Base-by-base conservation (phyloP, 2,888 invertebrate genomes). In the Omphaloscelis lunosa region DNA sequence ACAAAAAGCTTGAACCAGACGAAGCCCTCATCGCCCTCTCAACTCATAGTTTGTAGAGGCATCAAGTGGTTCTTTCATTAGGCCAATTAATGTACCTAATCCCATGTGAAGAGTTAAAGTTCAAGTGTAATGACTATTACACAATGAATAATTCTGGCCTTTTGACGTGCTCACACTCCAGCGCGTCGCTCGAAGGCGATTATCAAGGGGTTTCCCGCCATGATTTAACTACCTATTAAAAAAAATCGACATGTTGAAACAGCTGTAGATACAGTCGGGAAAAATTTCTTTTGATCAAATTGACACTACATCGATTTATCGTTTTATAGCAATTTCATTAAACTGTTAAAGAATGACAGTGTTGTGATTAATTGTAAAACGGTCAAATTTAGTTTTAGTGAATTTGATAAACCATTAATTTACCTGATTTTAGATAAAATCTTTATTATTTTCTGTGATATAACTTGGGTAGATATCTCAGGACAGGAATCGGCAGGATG, bases 31-130 rank as follows among this genome's bases (percentile, higher is more conserved):
- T 73, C 77, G 61, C 72, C 70, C 85, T 73, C 82, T 87, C 75
- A 58, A 59, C 67, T 70, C 41, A 58, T 79, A 82, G 73, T 71
- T 84, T 69, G 68, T 59, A 80, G 71, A 75, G 75, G 58, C 63
- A 69, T 85, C 75, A 72, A 86, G 85, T 85, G 75, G 79, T 61
- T 63, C 73, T 59, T 86, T 82, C 77, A 87, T 86, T 79, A 86
- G 62, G 45, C 59, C 39, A 73, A 74, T 51, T 84, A 81, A 86
- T 86, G 71, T 58, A 59, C 71, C 75, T 84, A 75, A 82, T 84
- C 74, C 51, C 73, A 78, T 76, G 65, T 83, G 77, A 85, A 83
- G 85, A 78, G 84, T 75, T 75, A 80, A 75, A 87, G 82, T 86
- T 86, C 63, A 77, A 70, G 76, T 74, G 77, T 78, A 66, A 75